Base-by-base conservation (phyloP, 2,797 vertebrate species). In the Pangasius sanitwongsei region DNA sequence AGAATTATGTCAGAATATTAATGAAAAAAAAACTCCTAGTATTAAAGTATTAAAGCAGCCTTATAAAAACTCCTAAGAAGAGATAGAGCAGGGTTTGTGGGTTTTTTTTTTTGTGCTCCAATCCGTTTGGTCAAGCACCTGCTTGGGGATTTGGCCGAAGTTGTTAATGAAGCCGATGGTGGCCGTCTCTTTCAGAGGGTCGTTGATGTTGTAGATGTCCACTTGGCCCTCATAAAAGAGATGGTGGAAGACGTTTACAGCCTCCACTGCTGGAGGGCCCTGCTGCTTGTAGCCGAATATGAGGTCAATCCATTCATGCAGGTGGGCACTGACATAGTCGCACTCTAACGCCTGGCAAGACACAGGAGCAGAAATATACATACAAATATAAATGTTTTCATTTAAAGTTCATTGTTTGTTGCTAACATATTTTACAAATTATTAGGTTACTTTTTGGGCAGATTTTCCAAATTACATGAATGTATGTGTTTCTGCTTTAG, bases 101-200 rank as follows among this genome's bases (percentile, higher is more conserved):
- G 8, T 41, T 1, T 5, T 67, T 34, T 25, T 61, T 63, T 48
- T 75, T 18, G 23, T 1, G 9, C 16, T 59, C 6, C 11, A 44
- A 75, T 44, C 18, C 20, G n/a, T 20, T 78, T 55, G 44, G 15
- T 4, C 0, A 7, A 25, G 69, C 94, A 97, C 98, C 98, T 99
- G 98, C 94, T 99, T 99, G 90, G 99, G 99, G 93, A 99, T 99
- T 94, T 99, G 99, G 78, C 99, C 98, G 3, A 99, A 99, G 95
- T 99, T 99, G 94, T 99, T 99, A 94, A 99, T 99, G 94, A 99
- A 99, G 89, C 99, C 99, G 84, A 99, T 99, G 90, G 99, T 99
- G 91, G 99, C 99, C 0, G 98, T 99, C 93, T 99, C 98, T 93
- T 99, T 99, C 9, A 99, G 96, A 0, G 99, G 99, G 93, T 99